A percentile compares a stretch with the other conserved stretches of the same genome.
These are phyloP conservation scores for Mercenaria mercenaria DNA, from an alignment of 1,140 invertebrate genomes.

Conservation along the genomic window DNA sequence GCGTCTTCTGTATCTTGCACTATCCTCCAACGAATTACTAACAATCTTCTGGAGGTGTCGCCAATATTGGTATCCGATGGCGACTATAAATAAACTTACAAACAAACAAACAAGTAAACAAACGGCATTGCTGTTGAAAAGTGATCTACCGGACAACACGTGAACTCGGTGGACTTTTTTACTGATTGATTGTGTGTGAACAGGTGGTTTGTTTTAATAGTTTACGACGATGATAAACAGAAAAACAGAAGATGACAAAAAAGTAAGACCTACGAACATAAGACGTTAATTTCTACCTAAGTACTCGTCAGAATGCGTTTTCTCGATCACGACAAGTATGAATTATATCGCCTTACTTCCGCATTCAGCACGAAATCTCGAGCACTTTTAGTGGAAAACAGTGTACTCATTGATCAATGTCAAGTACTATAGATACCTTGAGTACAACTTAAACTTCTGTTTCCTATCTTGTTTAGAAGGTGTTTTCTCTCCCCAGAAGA, in stretches of 20 bases:
- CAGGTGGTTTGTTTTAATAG: background rate
- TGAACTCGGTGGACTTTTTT: background rate
- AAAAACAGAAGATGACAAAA: background rate
- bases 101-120: no score
- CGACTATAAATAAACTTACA: no score
- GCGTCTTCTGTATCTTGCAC: no score
- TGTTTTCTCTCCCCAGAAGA: background rate
- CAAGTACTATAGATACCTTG: slow-evolving; percentile 14
- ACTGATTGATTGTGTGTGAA: background rate
- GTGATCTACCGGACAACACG: no score
- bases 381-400: slow-evolving; percentile 10
- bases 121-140: no score
- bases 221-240: background rate
- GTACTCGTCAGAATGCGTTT: background rate
- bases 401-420: slow-evolving; percentile 23
- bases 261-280: background rate
- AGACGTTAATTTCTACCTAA: background rate
- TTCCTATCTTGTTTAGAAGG: background rate
- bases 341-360: slow-evolving; percentile 17
- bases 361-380: slow-evolving; percentile 15
- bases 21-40: no score
- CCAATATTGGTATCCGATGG: no score
- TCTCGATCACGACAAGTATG: slow-evolving; percentile 10
- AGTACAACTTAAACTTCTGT: slow-evolving; percentile 12
- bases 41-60: no score